Percentiles rank a stretch among this genome's conserved stretches.
Conservation (phyloP, 2,113 vertebrate species). For the Cynoglossus semilaevis region DNA sequence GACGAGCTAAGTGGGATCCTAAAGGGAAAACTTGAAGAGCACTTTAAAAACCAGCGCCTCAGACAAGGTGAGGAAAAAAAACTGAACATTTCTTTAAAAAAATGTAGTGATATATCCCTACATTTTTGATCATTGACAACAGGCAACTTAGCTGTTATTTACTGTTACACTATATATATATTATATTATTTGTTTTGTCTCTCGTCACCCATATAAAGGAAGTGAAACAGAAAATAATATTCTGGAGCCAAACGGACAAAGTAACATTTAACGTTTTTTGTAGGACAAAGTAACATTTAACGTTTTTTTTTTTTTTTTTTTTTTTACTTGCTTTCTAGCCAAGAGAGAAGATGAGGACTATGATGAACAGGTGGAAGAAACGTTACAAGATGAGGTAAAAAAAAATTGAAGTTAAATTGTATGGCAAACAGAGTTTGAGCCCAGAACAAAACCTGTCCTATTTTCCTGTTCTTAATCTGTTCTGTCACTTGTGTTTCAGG, state of each 20-base stretch:
- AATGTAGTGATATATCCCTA: no score
- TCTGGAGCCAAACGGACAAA: no score
- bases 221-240: no score
- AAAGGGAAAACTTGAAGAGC: slow-evolving; percentile 95
- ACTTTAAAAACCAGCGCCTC: slow-evolving; percentile 98
- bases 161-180: no score
- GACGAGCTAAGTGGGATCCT: slow-evolving; percentile 95
- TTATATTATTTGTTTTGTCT: no score
- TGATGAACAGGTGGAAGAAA: slow-evolving; percentile 96
- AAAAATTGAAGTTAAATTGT: neutral
- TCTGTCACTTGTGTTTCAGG: slow-evolving; percentile 69
- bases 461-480: neutral
- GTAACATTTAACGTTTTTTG: no score
- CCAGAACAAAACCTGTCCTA: neutral
- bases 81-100: neutral
- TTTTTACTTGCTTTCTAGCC: slow-evolving; percentile 81
- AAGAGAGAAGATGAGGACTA: slow-evolving; percentile 99
- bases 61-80: slow-evolving; percentile 83
- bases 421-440: no score
- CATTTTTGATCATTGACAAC: no score
- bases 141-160: no score
- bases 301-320: neutral
- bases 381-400: slow-evolving; percentile 92
- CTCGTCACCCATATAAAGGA: no score
- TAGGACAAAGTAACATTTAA: no score